Evolutionary conservation across 2,113 vertebrate genomes (phyloP).

Genomic region (Okapia johnstoni): DNA sequence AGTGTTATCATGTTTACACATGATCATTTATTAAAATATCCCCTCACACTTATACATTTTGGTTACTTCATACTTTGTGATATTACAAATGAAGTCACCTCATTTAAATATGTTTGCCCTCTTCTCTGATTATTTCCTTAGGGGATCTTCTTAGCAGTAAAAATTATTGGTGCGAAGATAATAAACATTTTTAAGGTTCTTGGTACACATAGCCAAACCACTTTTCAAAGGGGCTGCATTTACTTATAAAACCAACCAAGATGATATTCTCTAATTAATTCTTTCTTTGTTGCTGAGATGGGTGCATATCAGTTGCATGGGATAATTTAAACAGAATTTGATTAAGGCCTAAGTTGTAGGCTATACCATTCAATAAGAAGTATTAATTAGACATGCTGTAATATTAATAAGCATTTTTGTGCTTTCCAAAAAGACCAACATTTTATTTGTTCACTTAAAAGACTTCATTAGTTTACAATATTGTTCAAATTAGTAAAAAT

Average conservation of each 20-base stretch:
- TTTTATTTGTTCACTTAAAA: constrained; percentile 24
- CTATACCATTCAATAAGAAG: background rate
- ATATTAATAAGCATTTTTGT: constrained; percentile 30
- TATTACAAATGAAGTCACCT: background rate
- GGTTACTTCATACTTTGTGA: background rate
- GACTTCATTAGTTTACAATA: background rate
- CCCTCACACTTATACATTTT: background rate
- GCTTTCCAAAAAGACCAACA: background rate
- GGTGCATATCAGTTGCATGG: background rate
- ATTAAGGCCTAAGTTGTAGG: background rate
- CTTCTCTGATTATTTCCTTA: background rate
- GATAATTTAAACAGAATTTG: background rate
- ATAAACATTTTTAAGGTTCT: background rate
- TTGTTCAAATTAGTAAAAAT: background rate
- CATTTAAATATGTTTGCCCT: background rate
- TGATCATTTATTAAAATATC: background rate
- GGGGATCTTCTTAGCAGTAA: background rate
- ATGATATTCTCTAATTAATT: background rate
- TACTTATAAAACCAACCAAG: background rate
- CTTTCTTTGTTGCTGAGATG: background rate
- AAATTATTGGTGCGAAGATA: background rate
- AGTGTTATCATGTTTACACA: background rate
- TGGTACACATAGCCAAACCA: background rate
- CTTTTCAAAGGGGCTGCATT: background rate
- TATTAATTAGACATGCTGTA: background rate